A percentile compares a stretch with the other conserved stretches of the same genome.
phyloP scores from a whole-genome alignment of 2,113 vertebrate genomes.

The Colaptes auratus region DNA sequence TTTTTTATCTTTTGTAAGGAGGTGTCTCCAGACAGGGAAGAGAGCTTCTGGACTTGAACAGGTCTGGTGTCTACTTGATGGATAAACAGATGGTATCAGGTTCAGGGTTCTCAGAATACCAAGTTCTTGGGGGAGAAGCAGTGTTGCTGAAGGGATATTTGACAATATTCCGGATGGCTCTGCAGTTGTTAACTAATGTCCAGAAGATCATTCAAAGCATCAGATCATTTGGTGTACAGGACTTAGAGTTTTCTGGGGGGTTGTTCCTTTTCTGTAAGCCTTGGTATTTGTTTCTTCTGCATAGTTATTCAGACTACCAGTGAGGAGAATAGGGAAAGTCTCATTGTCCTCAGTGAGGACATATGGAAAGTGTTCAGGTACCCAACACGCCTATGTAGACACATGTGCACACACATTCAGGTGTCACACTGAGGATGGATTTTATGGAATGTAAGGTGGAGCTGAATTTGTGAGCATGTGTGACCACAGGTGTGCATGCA shows the following conservation, averaged over 20 bases:
- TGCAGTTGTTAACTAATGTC: neutral
- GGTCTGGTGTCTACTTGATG: neutral
- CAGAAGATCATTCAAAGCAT: neutral
- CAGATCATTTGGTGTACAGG: accelerated
- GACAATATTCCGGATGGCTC: neutral
- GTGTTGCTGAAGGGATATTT: neutral
- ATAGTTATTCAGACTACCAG: neutral
- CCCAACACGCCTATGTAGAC: neutral
- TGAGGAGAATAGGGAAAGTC: neutral
- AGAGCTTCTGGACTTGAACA: neutral
- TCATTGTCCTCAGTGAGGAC: neutral
- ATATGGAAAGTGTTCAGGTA: neutral
- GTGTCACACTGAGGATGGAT: neutral
- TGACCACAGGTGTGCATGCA: neutral
- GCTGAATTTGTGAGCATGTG: neutral
- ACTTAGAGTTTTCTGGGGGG: neutral
- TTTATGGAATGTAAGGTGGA: neutral
- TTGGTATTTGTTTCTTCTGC: neutral
- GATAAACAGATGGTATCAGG: neutral
- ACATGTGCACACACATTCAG: accelerated
- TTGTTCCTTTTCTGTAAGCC: neutral
- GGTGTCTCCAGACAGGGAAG: neutral
- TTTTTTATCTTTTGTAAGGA: neutral
- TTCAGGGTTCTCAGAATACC: neutral
- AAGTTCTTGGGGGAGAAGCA: neutral